Evolutionary conservation across 2,113 vertebrate genomes (phyloP).

Genomic region (Zosterops hypoxanthus): DNA sequence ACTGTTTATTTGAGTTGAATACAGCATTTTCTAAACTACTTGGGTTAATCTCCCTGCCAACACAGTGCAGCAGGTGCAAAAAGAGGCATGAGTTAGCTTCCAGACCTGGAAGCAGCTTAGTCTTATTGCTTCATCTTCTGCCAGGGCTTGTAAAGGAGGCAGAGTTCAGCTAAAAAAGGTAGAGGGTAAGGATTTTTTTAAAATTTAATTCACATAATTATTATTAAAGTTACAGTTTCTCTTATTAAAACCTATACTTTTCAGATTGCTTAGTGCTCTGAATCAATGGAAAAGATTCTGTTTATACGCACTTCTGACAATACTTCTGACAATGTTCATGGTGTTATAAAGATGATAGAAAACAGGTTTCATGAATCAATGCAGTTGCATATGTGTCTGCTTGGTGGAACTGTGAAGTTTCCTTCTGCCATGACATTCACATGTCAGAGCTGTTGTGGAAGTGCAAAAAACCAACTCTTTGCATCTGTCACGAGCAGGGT

Average conservation of each 20-base stretch:
- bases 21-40: neutral
- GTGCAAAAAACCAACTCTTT: neutral
- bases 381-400: neutral
- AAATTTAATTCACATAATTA: neutral
- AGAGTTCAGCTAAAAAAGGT: neutral
- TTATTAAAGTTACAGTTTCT: neutral
- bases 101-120: neutral
- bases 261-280: neutral
- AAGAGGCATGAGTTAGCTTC: neutral
- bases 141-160: neutral
- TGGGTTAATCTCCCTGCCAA: neutral
- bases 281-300: neutral
- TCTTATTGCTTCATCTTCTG: neutral
- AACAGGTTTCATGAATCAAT: neutral
- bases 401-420: neutral
- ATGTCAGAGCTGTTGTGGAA: neutral
- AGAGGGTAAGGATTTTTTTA: neutral
- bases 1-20: neutral
- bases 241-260: neutral
- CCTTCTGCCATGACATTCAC: neutral
- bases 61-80: slow-evolving; percentile 40
- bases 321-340: neutral
- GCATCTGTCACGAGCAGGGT: neutral
- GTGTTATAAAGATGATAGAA: neutral
- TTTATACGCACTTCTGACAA: neutral